phyloP scores from a whole-genome alignment of 2,113 vertebrate species.

The Chunga burmeisteri region DNA sequence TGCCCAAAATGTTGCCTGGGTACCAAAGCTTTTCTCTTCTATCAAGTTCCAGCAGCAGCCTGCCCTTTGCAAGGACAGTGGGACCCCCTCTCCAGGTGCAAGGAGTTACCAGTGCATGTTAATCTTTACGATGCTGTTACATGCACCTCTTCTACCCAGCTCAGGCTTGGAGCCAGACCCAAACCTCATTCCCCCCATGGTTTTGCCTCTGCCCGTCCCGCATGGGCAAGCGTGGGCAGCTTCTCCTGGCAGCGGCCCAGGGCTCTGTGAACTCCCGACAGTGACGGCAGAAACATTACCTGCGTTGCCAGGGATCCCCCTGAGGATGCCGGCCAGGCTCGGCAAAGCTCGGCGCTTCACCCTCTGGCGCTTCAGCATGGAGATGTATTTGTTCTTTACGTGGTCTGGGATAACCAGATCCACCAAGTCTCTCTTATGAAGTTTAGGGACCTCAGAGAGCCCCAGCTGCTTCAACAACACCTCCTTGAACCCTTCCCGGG shows the following conservation, averaged over 20 bases:
- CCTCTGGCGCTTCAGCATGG: slow-evolving; percentile 85
- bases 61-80: neutral
- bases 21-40: neutral
- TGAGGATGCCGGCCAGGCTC: slow-evolving; percentile 86
- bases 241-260: neutral
- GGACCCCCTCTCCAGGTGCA: neutral
- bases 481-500: slow-evolving; percentile 80
- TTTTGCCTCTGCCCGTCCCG: neutral
- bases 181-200: neutral
- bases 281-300: slow-evolving; percentile 59
- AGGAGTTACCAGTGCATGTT: neutral
- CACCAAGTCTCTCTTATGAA: slow-evolving; percentile 81
- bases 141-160: neutral
- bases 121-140: neutral
- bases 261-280: neutral
- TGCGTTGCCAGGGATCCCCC: slow-evolving; percentile 84
- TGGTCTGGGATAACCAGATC: slow-evolving; percentile 84
- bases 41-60: neutral
- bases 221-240: fast-evolving
- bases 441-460: slow-evolving; percentile 79
- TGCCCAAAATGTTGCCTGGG: neutral
- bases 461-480: slow-evolving; percentile 82
- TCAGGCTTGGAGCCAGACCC: neutral
- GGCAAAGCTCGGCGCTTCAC: slow-evolving; percentile 84
- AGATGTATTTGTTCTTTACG: slow-evolving; percentile 82